Percentiles rank a stretch among this genome's conserved stretches.
Evolutionary conservation across 2,888 invertebrate species (phyloP).

Genomic region (Drosophila kuntzei): DNA sequence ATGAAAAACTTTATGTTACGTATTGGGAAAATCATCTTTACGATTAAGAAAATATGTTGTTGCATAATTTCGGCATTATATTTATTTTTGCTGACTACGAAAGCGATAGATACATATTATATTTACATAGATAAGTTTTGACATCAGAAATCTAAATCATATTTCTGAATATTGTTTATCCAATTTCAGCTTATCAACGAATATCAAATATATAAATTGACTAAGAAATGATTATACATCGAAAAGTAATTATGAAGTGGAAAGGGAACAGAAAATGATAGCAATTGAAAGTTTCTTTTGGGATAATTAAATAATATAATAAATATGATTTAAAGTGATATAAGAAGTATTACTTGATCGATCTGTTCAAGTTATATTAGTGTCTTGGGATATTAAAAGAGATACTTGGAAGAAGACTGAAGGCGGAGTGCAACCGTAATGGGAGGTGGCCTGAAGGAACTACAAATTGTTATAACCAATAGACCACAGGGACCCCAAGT

Average conservation of each 20-base stretch:
- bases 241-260: conserved; percentile 26
- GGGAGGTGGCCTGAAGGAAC: conserved; percentile 84
- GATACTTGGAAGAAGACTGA: neutral
- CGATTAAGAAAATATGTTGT: too few species aligned
- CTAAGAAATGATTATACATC: conserved; percentile 36
- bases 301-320: neutral
- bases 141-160: conserved; percentile 16
- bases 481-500: conserved; percentile 33
- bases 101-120: too few species aligned
- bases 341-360: neutral
- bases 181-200: conserved; percentile 55
- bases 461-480: conserved; percentile 70
- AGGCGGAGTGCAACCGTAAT: conserved; percentile 75
- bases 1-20: neutral
- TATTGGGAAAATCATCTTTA: neutral
- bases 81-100: too few species aligned
- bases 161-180: conserved; percentile 13
- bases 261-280: conserved; percentile 26
- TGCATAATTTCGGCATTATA: too few species aligned
- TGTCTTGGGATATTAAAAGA: neutral
- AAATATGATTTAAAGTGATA: neutral
- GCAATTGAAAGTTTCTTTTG: neutral
- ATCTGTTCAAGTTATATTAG: neutral
- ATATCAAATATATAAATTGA: conserved; percentile 24
- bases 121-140: neutral